Conservation (phyloP, 2,888 invertebrate species). For the Timandra comae region DNA sequence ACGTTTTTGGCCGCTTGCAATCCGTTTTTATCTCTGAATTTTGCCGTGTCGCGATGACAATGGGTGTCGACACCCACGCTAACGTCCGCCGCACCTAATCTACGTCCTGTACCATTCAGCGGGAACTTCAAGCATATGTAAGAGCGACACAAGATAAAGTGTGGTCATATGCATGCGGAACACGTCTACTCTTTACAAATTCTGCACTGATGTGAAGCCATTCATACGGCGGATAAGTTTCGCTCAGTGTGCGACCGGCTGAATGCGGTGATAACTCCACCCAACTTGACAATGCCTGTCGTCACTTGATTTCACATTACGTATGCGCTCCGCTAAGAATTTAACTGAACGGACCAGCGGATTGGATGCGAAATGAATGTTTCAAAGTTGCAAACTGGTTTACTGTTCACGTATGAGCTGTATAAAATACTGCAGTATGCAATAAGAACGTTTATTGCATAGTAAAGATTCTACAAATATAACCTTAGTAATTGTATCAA, state of each 20-base stretch:
- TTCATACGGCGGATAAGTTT: constrained; percentile 66
- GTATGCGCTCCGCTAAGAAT: constrained; percentile 6
- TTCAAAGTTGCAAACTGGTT: too few species aligned
- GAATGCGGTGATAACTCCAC: constrained; percentile 60
- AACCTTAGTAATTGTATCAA: too few species aligned
- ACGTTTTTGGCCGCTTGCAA: not conserved
- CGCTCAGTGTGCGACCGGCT: constrained; percentile 50
- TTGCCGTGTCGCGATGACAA: constrained; percentile 13
- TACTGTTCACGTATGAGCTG: not conserved
- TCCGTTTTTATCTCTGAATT: not conserved
- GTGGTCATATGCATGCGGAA: constrained; percentile 57
- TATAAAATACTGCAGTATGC: too few species aligned
- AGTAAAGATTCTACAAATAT: too few species aligned
- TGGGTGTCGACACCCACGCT: constrained; percentile 9
- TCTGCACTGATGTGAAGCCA: constrained; percentile 63
- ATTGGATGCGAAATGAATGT: not conserved
- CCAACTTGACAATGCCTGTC: constrained; percentile 50
- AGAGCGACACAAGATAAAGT: constrained; percentile 58
- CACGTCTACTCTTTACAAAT: constrained; percentile 74
- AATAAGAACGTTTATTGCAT: too few species aligned
- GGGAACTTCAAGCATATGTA: constrained; percentile 46
- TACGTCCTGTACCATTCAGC: constrained; percentile 38
- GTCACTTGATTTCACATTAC: constrained; percentile 47
- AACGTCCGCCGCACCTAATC: constrained; percentile 31
- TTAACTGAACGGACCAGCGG: constrained; percentile 3